These are phyloP conservation scores for Eolophus roseicapilla DNA, from an alignment of 2,113 vertebrate genomes.

Conservation along the genomic window DNA sequence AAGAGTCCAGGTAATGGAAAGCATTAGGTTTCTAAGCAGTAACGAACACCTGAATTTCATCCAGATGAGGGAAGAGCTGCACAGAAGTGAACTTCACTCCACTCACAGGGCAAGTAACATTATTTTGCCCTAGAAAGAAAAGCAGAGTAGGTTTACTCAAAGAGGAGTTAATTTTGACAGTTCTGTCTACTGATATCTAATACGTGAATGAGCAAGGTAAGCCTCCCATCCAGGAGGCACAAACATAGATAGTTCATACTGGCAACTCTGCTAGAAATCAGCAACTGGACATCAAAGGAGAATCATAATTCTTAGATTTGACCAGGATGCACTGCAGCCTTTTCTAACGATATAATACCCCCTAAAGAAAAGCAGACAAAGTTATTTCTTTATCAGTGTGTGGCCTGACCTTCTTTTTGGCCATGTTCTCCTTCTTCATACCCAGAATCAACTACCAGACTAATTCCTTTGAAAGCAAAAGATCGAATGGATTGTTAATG, in stretches of 20 bases:
- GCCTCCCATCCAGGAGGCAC: not conserved
- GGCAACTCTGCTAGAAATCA: not conserved
- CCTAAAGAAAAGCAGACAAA: not conserved
- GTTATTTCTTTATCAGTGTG: not conserved
- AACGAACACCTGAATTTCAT: not conserved
- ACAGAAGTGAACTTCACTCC: not conserved
- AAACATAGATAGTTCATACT: not conserved
- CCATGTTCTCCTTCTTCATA: not conserved
- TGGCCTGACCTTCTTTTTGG: not conserved
- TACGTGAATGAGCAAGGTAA: not conserved
- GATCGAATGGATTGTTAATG: not conserved
- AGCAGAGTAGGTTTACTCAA: not conserved
- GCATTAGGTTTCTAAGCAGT: not conserved
- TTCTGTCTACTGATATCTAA: not conserved
- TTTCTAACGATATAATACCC: not conserved
- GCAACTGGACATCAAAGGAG: not conserved
- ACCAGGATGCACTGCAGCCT: not conserved
- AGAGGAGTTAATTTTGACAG: not conserved
- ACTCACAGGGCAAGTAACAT: not conserved
- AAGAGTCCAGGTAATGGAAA: not conserved
- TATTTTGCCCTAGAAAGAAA: not conserved
- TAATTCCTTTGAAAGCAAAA: not conserved
- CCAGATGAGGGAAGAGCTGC: not conserved
- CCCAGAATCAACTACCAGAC: not conserved
- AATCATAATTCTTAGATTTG: not conserved